Evolutionary conservation across 2,888 invertebrate species (phyloP).

Genomic region (Andricus quercusramuli): DNA sequence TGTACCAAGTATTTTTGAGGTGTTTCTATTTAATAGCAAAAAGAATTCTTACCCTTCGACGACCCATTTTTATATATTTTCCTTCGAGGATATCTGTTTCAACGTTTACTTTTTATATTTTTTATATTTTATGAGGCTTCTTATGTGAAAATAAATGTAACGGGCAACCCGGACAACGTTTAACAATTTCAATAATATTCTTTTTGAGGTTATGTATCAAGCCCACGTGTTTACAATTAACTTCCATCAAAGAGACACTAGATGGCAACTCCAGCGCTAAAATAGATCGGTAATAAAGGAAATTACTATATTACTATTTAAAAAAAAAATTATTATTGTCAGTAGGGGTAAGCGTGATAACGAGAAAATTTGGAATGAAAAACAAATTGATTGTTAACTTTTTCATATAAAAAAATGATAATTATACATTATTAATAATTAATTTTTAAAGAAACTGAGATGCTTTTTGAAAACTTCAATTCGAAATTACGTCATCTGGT

Average conservation of each 20-base stretch:
- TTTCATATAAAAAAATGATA: too few species aligned
- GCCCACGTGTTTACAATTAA: not conserved
- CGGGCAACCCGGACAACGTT: too few species aligned
- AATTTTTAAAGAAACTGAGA: too few species aligned
- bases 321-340: too few species aligned
- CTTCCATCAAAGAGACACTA: not conserved
- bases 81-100: not conserved
- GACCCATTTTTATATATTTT: slow-evolving; percentile 49
- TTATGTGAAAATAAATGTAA: too few species aligned
- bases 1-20: not conserved
- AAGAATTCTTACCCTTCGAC: slow-evolving; percentile 48
- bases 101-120: not conserved
- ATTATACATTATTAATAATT: too few species aligned
- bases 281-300: not conserved
- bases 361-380: too few species aligned
- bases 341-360: too few species aligned
- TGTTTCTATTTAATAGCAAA: not conserved
- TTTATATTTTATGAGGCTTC: not conserved
- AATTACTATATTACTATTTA: not conserved
- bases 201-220: not conserved
- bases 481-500: too few species aligned
- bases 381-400: too few species aligned
- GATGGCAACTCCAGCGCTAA: not conserved
- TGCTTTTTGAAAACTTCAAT: too few species aligned
- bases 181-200: too few species aligned